Percentiles rank a stretch among this genome's conserved stretches.
Evolutionary conservation across 2,113 vertebrate genomes (phyloP).

Genomic region (Megaleporinus macrocephalus): DNA sequence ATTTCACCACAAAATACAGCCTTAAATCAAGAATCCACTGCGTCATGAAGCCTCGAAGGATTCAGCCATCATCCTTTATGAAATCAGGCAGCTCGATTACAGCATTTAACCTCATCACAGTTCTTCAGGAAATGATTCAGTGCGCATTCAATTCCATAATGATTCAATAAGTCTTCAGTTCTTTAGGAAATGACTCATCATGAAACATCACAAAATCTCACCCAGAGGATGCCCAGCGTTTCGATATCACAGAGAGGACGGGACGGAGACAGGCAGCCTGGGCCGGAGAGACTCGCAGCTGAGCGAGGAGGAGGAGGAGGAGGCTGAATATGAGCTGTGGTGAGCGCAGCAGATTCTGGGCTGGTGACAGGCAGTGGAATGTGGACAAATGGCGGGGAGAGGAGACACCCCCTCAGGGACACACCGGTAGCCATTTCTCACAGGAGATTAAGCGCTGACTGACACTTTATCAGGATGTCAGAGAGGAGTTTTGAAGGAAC

Average conservation of each 20-base stretch:
- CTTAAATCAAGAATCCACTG: no score
- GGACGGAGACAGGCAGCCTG: no score
- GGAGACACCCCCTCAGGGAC: constrained; percentile 15
- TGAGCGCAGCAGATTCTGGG: constrained; percentile 2
- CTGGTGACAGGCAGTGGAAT: constrained; percentile 41
- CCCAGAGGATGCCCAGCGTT: background rate
- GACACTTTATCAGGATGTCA: constrained; percentile 43
- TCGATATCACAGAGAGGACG: background rate
- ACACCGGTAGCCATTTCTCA: constrained; percentile 26
- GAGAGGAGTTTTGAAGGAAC: constrained; percentile 32
- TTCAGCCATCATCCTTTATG: no score
- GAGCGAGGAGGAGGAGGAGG: background rate
- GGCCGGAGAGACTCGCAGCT: background rate
- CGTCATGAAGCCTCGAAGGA: no score
- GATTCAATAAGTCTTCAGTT: no score
- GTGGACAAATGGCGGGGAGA: constrained; percentile 26
- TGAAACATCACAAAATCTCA: no score
- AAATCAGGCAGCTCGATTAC: no score
- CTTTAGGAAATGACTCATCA: no score
- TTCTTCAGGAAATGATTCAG: no score
- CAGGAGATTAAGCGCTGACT: background rate
- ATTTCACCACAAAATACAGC: no score
- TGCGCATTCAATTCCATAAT: no score
- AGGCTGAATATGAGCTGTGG: background rate
- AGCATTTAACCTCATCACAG: no score